A percentile compares a stretch with the other conserved stretches of the same genome.
Conservation (phyloP, 2,888 invertebrate species). For the Tetheella fluctuosa region DNA sequence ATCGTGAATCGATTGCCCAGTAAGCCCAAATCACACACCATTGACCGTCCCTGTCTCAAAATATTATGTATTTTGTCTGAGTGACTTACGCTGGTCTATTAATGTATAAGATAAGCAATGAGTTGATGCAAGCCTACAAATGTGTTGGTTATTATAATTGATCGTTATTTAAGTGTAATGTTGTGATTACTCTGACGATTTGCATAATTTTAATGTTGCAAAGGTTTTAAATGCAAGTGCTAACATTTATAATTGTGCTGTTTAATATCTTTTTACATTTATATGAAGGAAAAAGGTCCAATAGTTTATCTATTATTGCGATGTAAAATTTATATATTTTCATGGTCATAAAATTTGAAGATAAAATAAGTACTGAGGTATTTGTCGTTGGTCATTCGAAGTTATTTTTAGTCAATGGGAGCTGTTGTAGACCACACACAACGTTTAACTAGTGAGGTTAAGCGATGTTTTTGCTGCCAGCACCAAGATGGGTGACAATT, state of each 20-base stretch:
- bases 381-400: neutral
- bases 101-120: conserved; percentile 41
- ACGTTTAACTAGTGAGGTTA: neutral
- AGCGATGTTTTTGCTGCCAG: neutral
- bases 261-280: conserved; percentile 11
- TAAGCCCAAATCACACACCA: neutral
- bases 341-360: conserved; percentile 5
- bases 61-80: conserved; percentile 14
- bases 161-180: conserved; percentile 41
- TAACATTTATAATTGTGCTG: conserved; percentile 46
- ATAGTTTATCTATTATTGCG: conserved; percentile 15
- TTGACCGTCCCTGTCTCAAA: conserved; percentile 1
- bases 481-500: neutral
- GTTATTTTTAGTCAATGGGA: neutral
- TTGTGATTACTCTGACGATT: conserved; percentile 39
- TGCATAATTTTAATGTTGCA: conserved; percentile 51
- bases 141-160: conserved; percentile 54
- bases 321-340: conserved; percentile 9
- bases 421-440: neutral
- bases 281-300: conserved; percentile 7
- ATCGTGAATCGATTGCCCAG: neutral
- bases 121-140: conserved; percentile 39
- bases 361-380: neutral
- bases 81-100: conserved; percentile 23
- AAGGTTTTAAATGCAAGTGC: conserved; percentile 56